Conservation (phyloP, 1,140 invertebrate genomes). For the Akabosia matsudoensis region DNA sequence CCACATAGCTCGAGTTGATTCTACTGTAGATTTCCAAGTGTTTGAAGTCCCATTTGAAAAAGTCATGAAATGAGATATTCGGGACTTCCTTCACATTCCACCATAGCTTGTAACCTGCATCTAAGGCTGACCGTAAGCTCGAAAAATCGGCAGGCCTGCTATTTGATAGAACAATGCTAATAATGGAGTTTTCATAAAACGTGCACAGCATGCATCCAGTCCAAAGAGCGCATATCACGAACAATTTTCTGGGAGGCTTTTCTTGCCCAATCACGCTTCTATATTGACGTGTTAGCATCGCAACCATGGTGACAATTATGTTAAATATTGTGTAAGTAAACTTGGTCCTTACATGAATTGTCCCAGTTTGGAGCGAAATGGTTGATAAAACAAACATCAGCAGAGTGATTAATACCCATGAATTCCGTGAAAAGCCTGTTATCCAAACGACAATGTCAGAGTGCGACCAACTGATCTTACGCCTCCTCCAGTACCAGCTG, state of each 20-base stretch:
- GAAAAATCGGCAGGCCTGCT: neutral
- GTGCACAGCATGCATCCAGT: neutral
- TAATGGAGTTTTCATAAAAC: neutral
- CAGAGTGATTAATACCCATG: too few species aligned
- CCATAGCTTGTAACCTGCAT: neutral
- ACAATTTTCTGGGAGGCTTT: neutral
- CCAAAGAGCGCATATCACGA: neutral
- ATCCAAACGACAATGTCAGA: neutral
- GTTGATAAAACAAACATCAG: too few species aligned
- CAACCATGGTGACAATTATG: neutral
- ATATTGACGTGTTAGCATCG: neutral
- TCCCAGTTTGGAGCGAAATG: too few species aligned
- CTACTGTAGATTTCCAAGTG: neutral
- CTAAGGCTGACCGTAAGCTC: neutral
- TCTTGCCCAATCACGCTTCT: too few species aligned
- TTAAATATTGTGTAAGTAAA: too few species aligned
- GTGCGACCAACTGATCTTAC: neutral
- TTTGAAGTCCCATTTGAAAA: neutral
- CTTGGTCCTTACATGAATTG: too few species aligned
- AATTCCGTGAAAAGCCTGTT: neutral
- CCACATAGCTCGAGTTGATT: neutral
- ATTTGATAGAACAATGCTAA: neutral
- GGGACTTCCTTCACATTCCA: neutral
- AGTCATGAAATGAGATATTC: neutral
- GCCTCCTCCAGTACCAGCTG: neutral